Base-by-base conservation (phyloP, 2,797 vertebrate species). In the Brachymystax lenok region DNA sequence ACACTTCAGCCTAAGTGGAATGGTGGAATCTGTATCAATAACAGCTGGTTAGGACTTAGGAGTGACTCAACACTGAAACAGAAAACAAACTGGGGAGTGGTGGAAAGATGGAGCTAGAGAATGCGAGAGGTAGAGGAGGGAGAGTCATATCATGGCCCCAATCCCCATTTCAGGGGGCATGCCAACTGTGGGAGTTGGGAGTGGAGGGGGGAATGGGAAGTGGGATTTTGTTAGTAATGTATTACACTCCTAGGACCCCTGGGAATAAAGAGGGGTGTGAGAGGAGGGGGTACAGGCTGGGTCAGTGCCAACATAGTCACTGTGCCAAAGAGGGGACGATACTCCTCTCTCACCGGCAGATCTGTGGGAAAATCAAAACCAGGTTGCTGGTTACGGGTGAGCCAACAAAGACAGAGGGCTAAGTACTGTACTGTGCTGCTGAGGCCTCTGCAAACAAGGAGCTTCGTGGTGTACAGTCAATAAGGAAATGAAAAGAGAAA, bases 151-250 rank as follows among this genome's bases (percentile, higher is more conserved):
- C 61, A 83, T 7, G 10, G 84, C 86, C 87, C 82, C 75, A 76
- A 84, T 75, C 83, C 13, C 74, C 81, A 85, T 88, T 86, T 77
- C 76, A 80, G 85, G 87, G 89, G 81, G 17, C 83, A 83, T 83
- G 83, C 85, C 90, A 89, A 82, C 77, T 54, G 68, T 75, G 66
- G 72, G 82, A 80, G 85, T 77, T 28, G 74, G 59, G 63, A 56
- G 80, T 86, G 86, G 87, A 30, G 21, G n/a, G 46, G 21, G 90
- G 88, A 90, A 92, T 93, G 92, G 92, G 93, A 95, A 95, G 90
- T 91, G 87, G 91, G 90, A 90, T 93, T 93, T 84, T 92, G 89
- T 91, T 86, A 81, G 92, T 91, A 90, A 91, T 92, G 91, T 91
- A 92, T 92, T 90, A 89, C 85, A 88, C 89, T 91, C 88, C 82